Base-by-base conservation (phyloP, 2,888 invertebrate species). In the Pollenia labialis region DNA sequence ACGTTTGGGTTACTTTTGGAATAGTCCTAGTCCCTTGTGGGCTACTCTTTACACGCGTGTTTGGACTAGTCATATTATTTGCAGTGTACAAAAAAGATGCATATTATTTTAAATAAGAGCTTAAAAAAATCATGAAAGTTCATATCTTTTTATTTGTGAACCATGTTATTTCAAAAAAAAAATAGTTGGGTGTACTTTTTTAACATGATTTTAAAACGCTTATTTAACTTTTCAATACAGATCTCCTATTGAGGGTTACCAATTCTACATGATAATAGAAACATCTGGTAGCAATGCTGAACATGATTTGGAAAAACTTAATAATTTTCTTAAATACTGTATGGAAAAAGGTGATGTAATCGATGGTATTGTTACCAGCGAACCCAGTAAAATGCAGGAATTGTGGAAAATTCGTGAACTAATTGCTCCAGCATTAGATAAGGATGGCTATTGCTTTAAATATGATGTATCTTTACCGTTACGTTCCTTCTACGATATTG, bases 391-490 rank as follows among this genome's bases (percentile, higher is more conserved):
- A 94, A 96, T 97, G 92, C 91, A 95, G 96, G 94, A 95, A 68
- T 95, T 99, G 80, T 99, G 99, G 99, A 95, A 95, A 81, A 92
- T 99, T 8, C 95, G 99, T 58, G 99, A 99, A 93, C 94, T 96
- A 80, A 96, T 99, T 64, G 91, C 93, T 0, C 95, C 98, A 0
- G 96, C 96, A 85, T 96, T 96, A 0, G 94, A 97, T 14, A 91
- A 96, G 82, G 97, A 97, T 89, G 99, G 99, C 9, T 98, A 98
- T 93, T 96, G 97, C 72, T 99, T 97, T 93, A 99, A 99, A 92
- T 99, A 99, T 92, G 99, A 99, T 92, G 95, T 99, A 6, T 99
- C 99, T 0, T 92, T 99, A 81, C 99, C 99, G 0, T 93, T 97
- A 54, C 93, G 95, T 10, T 93, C 96, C 80, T 99, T 98, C 93